These are phyloP conservation scores for Heliconius hortense DNA, from an alignment of 2,888 invertebrate genomes.

Conservation along the genomic window DNA sequence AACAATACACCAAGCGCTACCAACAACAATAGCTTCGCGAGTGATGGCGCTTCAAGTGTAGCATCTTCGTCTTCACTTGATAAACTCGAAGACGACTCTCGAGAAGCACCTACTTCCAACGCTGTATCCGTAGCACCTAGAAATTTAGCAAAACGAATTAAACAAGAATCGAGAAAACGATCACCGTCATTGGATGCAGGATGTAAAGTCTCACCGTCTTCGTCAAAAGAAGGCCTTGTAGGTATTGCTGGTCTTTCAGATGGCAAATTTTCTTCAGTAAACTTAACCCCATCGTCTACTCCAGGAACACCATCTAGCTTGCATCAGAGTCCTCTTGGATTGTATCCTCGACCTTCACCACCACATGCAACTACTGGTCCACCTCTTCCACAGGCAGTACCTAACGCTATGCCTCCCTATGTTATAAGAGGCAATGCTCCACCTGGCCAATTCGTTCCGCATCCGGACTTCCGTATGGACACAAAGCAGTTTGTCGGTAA, in stretches of 20 bases:
- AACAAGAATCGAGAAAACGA: constrained; percentile 81
- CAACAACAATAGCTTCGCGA: constrained; percentile 88
- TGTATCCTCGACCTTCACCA: constrained; percentile 87
- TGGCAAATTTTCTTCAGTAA: constrained; percentile 83
- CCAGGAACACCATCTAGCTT: constrained; percentile 84
- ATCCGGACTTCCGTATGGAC: constrained; percentile 79
- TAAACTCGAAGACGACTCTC: constrained; percentile 89
- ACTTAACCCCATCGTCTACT: constrained; percentile 84
- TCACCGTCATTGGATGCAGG: constrained; percentile 80
- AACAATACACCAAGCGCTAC: constrained; percentile 92
- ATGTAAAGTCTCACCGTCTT: constrained; percentile 79
- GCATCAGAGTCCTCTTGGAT: constrained; percentile 84
- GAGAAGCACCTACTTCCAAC: constrained; percentile 86
- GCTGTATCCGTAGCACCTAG: constrained; percentile 79
- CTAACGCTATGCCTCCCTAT: constrained; percentile 82
- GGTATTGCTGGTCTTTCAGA: constrained; percentile 74
- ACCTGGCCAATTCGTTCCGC: constrained; percentile 74
- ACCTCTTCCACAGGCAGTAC: constrained; percentile 82
- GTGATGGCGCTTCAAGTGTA: constrained; percentile 89
- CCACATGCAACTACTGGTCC: constrained; percentile 84
- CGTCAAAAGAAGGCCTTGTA: constrained; percentile 78
- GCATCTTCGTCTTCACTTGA: constrained; percentile 85
- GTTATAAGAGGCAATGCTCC: constrained; percentile 79
- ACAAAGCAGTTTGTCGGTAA: constrained; percentile 76
- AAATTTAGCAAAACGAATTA: constrained; percentile 76